These are phyloP conservation scores for Tineola bisselliella DNA, from an alignment of 2,888 invertebrate species.

Conservation along the genomic window DNA sequence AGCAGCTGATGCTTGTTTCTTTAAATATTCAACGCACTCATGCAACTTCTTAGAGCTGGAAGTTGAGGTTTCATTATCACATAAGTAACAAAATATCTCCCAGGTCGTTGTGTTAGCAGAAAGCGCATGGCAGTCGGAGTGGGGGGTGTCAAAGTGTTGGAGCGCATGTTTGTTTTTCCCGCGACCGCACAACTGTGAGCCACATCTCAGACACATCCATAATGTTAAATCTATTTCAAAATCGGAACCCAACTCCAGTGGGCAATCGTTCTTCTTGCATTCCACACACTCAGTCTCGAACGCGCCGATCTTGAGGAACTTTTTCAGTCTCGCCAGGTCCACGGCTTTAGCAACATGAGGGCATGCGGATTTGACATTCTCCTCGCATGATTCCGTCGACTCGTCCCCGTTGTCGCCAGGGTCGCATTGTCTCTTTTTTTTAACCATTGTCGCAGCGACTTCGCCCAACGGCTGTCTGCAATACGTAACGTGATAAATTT, in stretches of 20 bases:
- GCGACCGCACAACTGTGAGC: conserved; percentile 78
- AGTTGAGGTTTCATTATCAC: conserved; percentile 74
- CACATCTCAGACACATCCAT: conserved; percentile 87
- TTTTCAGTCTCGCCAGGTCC: conserved; percentile 70
- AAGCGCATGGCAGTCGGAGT: conserved; percentile 79
- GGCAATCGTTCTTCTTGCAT: conserved; percentile 62
- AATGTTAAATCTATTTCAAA: conserved; percentile 63
- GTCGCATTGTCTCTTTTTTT: conserved; percentile 78
- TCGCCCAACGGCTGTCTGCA: conserved; percentile 36
- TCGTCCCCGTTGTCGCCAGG: conserved; percentile 71
- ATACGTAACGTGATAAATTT: conserved; percentile 63
- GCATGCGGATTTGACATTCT: conserved; percentile 72
- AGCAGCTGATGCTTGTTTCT: conserved; percentile 56
- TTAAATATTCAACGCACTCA: conserved; percentile 79
- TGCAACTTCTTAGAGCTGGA: conserved; percentile 72
- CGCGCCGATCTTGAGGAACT: conserved; percentile 61
- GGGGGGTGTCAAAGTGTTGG: conserved; percentile 78
- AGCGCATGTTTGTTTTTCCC: conserved; percentile 75
- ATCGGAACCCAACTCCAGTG: conserved; percentile 50
- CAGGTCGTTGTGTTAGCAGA: conserved; percentile 77
- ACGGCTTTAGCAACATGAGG: conserved; percentile 76
- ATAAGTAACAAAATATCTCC: conserved; percentile 83
- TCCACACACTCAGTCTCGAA: conserved; percentile 67
- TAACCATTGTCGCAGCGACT: conserved; percentile 68
- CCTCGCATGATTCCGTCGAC: conserved; percentile 78